Evolutionary conservation across 2,113 vertebrate species (phyloP).

Genomic region (Bucco capensis): DNA sequence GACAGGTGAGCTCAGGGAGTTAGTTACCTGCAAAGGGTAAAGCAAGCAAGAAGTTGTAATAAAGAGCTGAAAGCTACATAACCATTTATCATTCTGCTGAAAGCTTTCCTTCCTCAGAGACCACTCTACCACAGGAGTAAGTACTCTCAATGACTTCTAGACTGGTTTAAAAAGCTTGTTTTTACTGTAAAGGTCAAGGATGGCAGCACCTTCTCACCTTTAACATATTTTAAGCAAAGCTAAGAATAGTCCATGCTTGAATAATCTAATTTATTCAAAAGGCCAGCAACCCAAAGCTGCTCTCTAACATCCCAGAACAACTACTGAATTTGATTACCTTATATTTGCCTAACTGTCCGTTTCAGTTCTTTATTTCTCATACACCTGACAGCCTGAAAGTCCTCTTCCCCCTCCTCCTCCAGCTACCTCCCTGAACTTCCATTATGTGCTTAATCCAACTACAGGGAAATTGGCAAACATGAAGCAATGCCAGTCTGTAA

Average conservation of each 20-base stretch:
- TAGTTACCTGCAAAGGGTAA: not conserved
- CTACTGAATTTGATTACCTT: not conserved
- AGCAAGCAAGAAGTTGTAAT: not conserved
- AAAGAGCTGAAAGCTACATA: not conserved
- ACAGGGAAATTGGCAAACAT: not conserved
- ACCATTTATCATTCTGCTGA: not conserved
- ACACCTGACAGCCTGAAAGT: slow-evolving; percentile 9
- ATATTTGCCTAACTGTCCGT: not conserved
- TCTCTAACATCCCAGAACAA: not conserved
- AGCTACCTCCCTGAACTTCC: not conserved
- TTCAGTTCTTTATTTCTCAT: not conserved
- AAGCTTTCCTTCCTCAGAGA: not conserved
- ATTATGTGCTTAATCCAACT: not conserved
- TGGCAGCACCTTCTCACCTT: not conserved
- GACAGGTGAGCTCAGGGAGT: rapidly evolving
- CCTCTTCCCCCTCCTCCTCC: not conserved
- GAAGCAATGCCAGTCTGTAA: not conserved
- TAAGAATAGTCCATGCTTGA: not conserved
- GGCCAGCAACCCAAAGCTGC: not conserved
- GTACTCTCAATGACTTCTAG: not conserved
- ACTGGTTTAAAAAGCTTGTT: not conserved
- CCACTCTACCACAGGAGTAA: not conserved
- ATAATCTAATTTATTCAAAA: not conserved
- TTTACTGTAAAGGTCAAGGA: not conserved
- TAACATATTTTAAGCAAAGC: not conserved